phyloP scores from a whole-genome alignment of 92 coral and sea anemone species.

The Palythoa caribaeorum region DNA sequence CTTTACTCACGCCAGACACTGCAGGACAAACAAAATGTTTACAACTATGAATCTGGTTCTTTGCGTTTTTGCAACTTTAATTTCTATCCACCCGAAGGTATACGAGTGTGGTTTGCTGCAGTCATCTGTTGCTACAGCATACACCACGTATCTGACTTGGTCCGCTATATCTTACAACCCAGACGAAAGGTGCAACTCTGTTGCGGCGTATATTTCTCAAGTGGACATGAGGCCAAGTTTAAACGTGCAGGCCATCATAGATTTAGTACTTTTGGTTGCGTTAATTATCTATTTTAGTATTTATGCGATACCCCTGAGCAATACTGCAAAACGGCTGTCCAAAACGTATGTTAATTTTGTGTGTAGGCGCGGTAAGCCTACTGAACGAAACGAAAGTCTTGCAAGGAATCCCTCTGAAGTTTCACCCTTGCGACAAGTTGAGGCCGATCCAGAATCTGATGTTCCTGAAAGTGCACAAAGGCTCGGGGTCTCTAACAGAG shows the following conservation, averaged over 20 bases:
- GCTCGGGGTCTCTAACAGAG: conserved; percentile 37
- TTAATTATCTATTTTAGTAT: conserved; percentile 84
- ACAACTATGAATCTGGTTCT: conserved; percentile 89
- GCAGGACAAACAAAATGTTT: conserved; percentile 88
- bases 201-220: conserved; percentile 90
- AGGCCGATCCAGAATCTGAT: neutral
- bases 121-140: conserved; percentile 78
- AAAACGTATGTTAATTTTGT: conserved; percentile 17
- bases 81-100: conserved; percentile 89
- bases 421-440: conserved; percentile 24
- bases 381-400: neutral
- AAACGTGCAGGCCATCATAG: conserved; percentile 89
- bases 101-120: conserved; percentile 90
- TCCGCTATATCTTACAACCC: conserved; percentile 97
- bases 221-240: conserved; percentile 96
- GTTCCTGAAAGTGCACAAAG: neutral
- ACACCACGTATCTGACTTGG: conserved; percentile 86
- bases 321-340: conserved; percentile 66
- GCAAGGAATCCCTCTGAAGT: conserved; percentile 27
- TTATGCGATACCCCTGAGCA: conserved; percentile 67
- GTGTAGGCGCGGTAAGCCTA: neutral
- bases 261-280: conserved; percentile 69
- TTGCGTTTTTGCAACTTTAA: conserved; percentile 78
- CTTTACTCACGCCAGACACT: conserved; percentile 74
- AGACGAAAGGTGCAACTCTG: conserved; percentile 93